Evolutionary conservation across 2,797 vertebrate species (phyloP).

Genomic region (Sebastes itinus): DNA sequence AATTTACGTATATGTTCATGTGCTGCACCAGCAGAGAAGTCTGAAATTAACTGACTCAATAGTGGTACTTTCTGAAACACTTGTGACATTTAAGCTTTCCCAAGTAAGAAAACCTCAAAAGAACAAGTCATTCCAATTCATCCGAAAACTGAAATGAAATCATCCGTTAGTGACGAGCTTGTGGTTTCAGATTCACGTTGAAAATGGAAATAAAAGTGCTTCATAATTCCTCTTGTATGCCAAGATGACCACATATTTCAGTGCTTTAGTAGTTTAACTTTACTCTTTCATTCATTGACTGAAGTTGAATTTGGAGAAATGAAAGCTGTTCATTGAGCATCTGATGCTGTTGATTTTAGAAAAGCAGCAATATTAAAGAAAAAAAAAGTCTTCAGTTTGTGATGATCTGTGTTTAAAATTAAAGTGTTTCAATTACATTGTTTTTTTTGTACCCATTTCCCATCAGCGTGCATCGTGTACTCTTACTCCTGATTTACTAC

Average conservation of each 20-base stretch:
- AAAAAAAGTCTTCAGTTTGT: not conserved
- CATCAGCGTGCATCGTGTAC: not conserved
- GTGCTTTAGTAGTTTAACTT: not conserved
- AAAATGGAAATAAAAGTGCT: not conserved
- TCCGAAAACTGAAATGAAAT: not conserved
- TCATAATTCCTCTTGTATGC: not conserved
- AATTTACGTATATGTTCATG: not conserved
- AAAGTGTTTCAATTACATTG: not conserved
- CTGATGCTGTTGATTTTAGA: not conserved
- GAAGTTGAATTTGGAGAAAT: not conserved
- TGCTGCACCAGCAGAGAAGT: not conserved
- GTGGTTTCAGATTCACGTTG: not conserved
- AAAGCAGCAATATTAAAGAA: not conserved
- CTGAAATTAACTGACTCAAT: not conserved
- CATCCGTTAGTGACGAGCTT: not conserved
- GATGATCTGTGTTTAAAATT: not conserved
- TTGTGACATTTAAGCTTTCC: not conserved
- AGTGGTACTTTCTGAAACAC: not conserved
- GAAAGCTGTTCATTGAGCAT: not conserved
- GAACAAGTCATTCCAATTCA: not conserved
- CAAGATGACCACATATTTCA: not conserved
- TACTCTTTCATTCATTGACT: not conserved
- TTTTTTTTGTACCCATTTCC: not conserved
- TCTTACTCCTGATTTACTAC: not conserved
- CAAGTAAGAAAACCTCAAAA: not conserved